Evolutionary conservation across 2,888 invertebrate genomes (phyloP), one percentile per base, ranked within the genome.

Genomic region (Ypsolopha sequella): DNA sequence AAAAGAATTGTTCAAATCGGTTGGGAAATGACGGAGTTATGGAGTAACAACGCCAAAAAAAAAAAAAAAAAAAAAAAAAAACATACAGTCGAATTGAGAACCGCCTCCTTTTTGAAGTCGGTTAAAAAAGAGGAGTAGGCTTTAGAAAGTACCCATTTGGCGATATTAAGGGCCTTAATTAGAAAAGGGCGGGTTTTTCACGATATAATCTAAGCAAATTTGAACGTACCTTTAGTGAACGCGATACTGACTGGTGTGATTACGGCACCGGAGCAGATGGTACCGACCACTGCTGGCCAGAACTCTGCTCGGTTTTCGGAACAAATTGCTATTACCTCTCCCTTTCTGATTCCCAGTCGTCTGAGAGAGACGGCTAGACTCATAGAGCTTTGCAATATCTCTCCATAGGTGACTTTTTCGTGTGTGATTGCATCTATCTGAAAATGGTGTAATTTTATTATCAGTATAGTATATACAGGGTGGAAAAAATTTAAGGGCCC

Each of bases 311-410:
- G 58, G 41, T 80, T 84, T 52, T 84, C 84, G 0, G 77, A 65
- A n/a, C 74, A 63, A 0, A 84, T 39, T 0, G 69, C 82, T 0
- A 84, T 56, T 11, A 68, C 66, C 6, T 84, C 73, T 63, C 81
- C 80, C 58, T 73, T 80, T 61, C 58, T 61, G 9, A 82, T 64
- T 0, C 80, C 80, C 10, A 80, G 59, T 43, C 64, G 72, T 10
- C 58, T 55, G 61, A 84, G 80, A 0, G 79, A 80, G 64, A 82
- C 54, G 1, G 82, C 73, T 7, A 82, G 61, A 55, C 74, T 80
- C 60, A 79, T 72, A 0, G 75, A 62, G 48, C 75, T 66, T 52
- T 80, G 76, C 0, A 62, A 60, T 11, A 84, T 65, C 10, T 76
- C 68, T 0, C 58, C 58, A 35, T 71, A 79, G 0, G 66, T 73